Conservation (phyloP, 2,888 invertebrate genomes). For the Cyclophora punctaria region DNA sequence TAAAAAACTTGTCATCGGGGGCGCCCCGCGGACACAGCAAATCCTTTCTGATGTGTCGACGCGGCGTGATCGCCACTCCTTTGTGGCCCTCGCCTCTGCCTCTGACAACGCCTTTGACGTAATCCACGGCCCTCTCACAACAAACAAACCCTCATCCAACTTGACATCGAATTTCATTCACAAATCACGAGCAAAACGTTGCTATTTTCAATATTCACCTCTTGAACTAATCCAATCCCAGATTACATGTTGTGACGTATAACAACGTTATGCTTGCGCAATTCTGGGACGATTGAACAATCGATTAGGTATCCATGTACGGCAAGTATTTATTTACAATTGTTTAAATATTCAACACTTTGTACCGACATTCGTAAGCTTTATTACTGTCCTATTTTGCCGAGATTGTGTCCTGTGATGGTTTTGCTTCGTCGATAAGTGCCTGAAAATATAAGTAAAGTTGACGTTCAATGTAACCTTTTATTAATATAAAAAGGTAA, state of each 20-base stretch:
- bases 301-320: too few species aligned
- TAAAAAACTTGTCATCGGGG: not conserved
- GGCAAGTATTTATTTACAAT: too few species aligned
- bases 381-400: too few species aligned
- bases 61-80: slow-evolving; percentile 38
- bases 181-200: slow-evolving; percentile 46
- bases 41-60: slow-evolving; percentile 52
- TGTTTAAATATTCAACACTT: too few species aligned
- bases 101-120: slow-evolving; percentile 61
- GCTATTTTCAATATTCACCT: slow-evolving; percentile 31
- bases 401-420: too few species aligned
- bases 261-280: too few species aligned
- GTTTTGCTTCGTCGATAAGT: slow-evolving; percentile 2
- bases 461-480: slow-evolving; percentile 16
- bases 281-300: too few species aligned
- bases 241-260: too few species aligned
- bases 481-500: slow-evolving; percentile 24
- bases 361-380: too few species aligned
- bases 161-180: slow-evolving; percentile 46
- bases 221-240: too few species aligned
- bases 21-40: slow-evolving; percentile 36
- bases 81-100: slow-evolving; percentile 52
- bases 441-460: slow-evolving; percentile 4
- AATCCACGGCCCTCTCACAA: slow-evolving; percentile 46
- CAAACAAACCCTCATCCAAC: slow-evolving; percentile 42